These are phyloP conservation scores for Zaprionus tsacasi DNA, from an alignment of 1,140 invertebrate species.

Conservation along the genomic window DNA sequence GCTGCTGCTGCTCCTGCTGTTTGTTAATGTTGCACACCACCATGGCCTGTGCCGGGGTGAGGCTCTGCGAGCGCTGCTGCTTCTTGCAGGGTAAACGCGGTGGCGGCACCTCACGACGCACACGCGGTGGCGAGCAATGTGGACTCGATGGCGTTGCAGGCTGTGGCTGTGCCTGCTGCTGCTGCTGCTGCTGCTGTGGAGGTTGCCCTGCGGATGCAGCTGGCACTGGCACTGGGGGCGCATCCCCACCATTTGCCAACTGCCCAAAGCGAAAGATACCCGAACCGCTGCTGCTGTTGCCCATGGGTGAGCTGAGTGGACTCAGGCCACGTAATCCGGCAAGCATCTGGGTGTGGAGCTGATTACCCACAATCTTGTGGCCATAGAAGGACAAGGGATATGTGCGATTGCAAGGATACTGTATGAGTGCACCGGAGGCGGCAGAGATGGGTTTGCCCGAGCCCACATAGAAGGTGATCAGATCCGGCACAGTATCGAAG, in stretches of 20 bases:
- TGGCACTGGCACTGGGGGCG: slow-evolving; percentile 5
- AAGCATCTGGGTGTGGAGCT: slow-evolving; percentile 79
- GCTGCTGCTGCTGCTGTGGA: slow-evolving; percentile 30
- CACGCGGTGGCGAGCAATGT: slow-evolving; percentile 85
- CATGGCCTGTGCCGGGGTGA: slow-evolving; percentile 86
- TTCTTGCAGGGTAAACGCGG: slow-evolving; percentile 88
- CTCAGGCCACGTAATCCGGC: slow-evolving; percentile 73
- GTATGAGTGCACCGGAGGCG: slow-evolving; percentile 94
- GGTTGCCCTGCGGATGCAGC: slow-evolving; percentile 5
- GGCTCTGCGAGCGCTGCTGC: slow-evolving; percentile 88
- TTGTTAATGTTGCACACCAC: slow-evolving; percentile 74
- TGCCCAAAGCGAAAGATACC: slow-evolving; percentile 69
- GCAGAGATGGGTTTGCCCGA: slow-evolving; percentile 93
- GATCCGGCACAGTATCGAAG: slow-evolving; percentile 95
- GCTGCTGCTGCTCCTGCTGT: slow-evolving; percentile 55
- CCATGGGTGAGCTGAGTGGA: slow-evolving; percentile 76
- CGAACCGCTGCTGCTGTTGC: slow-evolving; percentile 26
- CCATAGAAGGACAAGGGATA: slow-evolving; percentile 86
- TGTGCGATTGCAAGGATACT: slow-evolving; percentile 89
- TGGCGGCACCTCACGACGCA: slow-evolving; percentile 85
- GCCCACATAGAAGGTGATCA: slow-evolving; percentile 97
- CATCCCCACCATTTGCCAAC: no score
- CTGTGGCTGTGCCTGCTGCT: neutral
- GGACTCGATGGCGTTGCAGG: slow-evolving; percentile 52
- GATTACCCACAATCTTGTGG: slow-evolving; percentile 82